Percentiles rank a stretch among this genome's conserved stretches.
Conservation (phyloP, 1,140 invertebrate species). For the Cyrtorhinus lividipennis region DNA sequence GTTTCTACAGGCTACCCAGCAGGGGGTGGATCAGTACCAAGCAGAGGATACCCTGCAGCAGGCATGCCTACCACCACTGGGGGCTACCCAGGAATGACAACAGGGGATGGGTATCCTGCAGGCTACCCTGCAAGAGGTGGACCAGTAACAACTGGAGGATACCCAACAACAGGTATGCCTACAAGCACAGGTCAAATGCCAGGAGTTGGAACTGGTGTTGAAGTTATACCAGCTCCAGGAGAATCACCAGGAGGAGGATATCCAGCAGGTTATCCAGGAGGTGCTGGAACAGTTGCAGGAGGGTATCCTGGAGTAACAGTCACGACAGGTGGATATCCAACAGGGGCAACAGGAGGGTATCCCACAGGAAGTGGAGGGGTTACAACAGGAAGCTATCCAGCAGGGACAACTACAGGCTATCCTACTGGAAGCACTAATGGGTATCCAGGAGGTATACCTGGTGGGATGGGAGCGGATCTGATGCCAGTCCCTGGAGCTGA, state of each 20-base stretch:
- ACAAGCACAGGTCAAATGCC: not conserved
- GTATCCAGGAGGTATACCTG: slow-evolving; percentile 12
- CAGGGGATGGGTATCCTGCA: too few species aligned
- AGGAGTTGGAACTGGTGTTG: not conserved
- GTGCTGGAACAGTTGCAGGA: slow-evolving; percentile 13
- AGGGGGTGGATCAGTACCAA: slow-evolving; percentile 14
- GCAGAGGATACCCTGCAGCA: slow-evolving; percentile 17
- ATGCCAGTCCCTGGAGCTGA: slow-evolving; percentile 16
- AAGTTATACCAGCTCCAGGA: slow-evolving; percentile 11
- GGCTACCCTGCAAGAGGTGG: too few species aligned
- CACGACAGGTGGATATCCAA: slow-evolving; percentile 17
- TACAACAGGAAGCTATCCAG: slow-evolving; percentile 20
- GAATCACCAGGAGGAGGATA: slow-evolving; percentile 19
- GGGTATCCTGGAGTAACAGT: slow-evolving; percentile 20
- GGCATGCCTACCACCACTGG: slow-evolving; percentile 6
- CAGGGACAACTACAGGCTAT: slow-evolving; percentile 7
- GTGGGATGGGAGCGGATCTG: slow-evolving; percentile 14
- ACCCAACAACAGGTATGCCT: too few species aligned
- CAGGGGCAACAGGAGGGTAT: slow-evolving; percentile 18
- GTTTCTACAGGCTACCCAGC: not conserved
- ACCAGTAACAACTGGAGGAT: slow-evolving; percentile 12
- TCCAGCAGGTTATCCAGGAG: slow-evolving; percentile 12
- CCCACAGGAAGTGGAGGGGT: slow-evolving; percentile 11
- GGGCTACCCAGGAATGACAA: not conserved
- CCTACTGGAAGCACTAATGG: slow-evolving; percentile 15